Evolutionary conservation across 1,140 invertebrate genomes (phyloP).

Genomic region (Parapsyche elsis): DNA sequence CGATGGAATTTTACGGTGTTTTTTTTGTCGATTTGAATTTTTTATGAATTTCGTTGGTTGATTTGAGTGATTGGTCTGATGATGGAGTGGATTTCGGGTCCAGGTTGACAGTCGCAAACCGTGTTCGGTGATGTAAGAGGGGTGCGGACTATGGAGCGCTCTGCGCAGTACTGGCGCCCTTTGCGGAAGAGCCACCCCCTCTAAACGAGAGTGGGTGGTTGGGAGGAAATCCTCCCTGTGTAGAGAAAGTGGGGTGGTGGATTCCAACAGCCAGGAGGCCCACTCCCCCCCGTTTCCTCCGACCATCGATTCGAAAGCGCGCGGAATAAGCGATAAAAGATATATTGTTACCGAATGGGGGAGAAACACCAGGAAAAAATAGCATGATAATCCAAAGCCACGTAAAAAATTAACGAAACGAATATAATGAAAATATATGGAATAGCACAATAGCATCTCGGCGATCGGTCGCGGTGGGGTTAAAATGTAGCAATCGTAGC

Average conservation of each 20-base stretch:
- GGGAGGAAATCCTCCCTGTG: not conserved
- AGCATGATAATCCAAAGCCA: not conserved
- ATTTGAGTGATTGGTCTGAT: no score
- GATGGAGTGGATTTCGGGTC: not conserved
- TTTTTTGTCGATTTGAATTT: not conserved
- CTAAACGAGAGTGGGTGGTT: slow-evolving; percentile 1
- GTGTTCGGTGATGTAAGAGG: not conserved
- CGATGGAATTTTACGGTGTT: not conserved
- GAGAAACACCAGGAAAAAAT: not conserved
- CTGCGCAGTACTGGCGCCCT: slow-evolving; percentile 41
- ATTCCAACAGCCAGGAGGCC: not conserved
- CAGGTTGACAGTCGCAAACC: slow-evolving; percentile 1
- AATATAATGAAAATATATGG: not conserved
- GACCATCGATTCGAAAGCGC: slow-evolving; percentile 31
- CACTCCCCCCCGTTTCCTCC: not conserved
- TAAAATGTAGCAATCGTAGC: no score
- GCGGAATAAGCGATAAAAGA: slow-evolving; percentile 9
- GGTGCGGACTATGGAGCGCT: slow-evolving; percentile 24
- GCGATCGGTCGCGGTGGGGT: no score
- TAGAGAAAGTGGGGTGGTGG: not conserved
- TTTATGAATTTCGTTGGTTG: not conserved
- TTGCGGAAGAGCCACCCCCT: slow-evolving; percentile 1
- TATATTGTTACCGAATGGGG: not conserved
- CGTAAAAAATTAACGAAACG: not conserved
- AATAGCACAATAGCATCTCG: not conserved